Conservation (phyloP, 1,140 invertebrate genomes). For the Papilio aristodemus region DNA sequence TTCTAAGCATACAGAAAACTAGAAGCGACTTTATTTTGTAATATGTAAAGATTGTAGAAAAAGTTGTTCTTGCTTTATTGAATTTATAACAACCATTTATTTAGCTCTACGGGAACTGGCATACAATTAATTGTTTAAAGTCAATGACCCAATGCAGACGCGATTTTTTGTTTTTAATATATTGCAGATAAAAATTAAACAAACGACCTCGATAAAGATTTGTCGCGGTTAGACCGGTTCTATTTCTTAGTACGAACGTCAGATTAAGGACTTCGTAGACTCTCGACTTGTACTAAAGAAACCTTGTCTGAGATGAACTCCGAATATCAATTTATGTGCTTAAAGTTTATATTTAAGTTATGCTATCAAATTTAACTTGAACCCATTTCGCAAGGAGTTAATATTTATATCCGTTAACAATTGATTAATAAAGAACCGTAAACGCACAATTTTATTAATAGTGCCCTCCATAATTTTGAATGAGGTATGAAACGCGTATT, state of each 20-base stretch:
- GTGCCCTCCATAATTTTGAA: neutral
- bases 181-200: conserved; percentile 11
- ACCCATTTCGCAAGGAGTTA: neutral
- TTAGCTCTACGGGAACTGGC: neutral
- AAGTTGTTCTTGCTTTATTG: neutral
- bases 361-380: neutral
- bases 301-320: neutral
- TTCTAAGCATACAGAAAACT: no score
- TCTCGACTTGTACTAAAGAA: neutral
- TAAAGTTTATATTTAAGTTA: neutral
- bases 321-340: neutral
- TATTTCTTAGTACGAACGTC: neutral
- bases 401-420: neutral
- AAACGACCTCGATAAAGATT: neutral
- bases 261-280: neutral
- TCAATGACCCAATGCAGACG: neutral
- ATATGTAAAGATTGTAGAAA: neutral
- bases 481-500: neutral
- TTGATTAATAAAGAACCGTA: conserved; percentile 8
- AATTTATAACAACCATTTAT: neutral
- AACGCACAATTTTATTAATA: neutral
- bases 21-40: neutral
- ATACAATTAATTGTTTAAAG: neutral
- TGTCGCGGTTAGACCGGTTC: neutral
- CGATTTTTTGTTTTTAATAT: neutral